Evolutionary conservation across 2,888 invertebrate species (phyloP), one percentile per base, ranked within the genome.

Genomic region (Plutella xylostella): DNA sequence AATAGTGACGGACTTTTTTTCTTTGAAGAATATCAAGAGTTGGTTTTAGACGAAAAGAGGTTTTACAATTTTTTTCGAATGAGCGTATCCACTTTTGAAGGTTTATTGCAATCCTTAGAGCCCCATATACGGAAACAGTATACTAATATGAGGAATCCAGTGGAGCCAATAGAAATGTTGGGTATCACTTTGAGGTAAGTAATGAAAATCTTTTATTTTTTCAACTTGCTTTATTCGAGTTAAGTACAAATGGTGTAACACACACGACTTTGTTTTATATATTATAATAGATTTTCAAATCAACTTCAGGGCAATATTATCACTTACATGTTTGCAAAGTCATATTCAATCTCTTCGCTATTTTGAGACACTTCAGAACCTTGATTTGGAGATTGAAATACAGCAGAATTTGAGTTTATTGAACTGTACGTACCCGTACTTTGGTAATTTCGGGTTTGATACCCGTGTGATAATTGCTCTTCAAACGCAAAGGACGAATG

Each of bases 121-220:
- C 57, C 57, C 55, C 55, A 56, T 44, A 50, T 55, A 56, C 52
- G 49, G 37, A 57, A 57, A 51, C 47, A 55, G 45, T 57, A 55
- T 51, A 56, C 55, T 54, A 55, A 56, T 51, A 53, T 54, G 51
- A 58, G 56, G 51, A 54, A 57, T 51, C 55, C 54, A 50, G 53
- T 58, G 51, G 55, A 55, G 46, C 54, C 53, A 54, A 25, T 55
- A 51, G 54, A 57, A 55, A 55, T 55, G 54, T 48, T 55, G 47
- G 53, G 55, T 43, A 56, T 55, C 35, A 57, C 55, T 54, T 54
- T 56, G 47, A 56, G 51, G 53, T 56, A 55, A 57, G 33, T 48
- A 53, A 45, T 46, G 28, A 49, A 47, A 50, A 48, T 28, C 15
- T 50, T 45, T 39, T 42, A 1, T 48, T 48, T 48, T 39, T 15